Conservation (phyloP, 2,888 invertebrate species). For the Andrena chrysosceles region DNA sequence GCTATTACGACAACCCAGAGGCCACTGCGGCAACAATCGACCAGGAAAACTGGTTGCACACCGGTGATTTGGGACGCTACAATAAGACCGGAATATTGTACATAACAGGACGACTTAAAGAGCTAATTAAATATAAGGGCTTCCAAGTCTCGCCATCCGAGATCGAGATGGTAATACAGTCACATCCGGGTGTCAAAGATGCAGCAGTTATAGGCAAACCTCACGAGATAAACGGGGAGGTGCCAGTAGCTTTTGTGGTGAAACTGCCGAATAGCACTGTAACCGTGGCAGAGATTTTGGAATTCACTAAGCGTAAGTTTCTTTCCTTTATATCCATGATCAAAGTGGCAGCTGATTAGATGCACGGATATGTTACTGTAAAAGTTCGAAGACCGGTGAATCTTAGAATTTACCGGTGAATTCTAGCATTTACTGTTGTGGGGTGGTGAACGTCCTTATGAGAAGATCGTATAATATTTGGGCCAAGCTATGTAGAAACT, state of each 20-base stretch:
- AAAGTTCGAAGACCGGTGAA: too few species aligned
- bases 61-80: constrained; percentile 86
- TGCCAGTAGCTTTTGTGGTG: constrained; percentile 85
- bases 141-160: constrained; percentile 85
- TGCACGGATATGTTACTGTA: too few species aligned
- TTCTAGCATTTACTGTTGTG: too few species aligned
- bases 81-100: constrained; percentile 85
- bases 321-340: not conserved
- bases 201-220: constrained; percentile 73
- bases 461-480: too few species aligned
- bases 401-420: too few species aligned
- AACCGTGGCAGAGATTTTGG: constrained; percentile 75
- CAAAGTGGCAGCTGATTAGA: too few species aligned
- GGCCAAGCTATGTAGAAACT: too few species aligned
- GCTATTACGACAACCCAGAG: constrained; percentile 85
- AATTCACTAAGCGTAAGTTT: constrained; percentile 75
- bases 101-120: constrained; percentile 87
- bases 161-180: constrained; percentile 78
- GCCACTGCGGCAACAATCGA: constrained; percentile 86
- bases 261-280: constrained; percentile 64
- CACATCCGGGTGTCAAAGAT: constrained; percentile 69
- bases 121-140: constrained; percentile 88
- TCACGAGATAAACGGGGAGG: constrained; percentile 83
- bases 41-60: constrained; percentile 85
- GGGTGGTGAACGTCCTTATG: too few species aligned